Percentiles rank a stretch among this genome's conserved stretches.
Evolutionary conservation across 1,140 invertebrate genomes (phyloP).

Genomic region (Tyrophagus putrescentiae): DNA sequence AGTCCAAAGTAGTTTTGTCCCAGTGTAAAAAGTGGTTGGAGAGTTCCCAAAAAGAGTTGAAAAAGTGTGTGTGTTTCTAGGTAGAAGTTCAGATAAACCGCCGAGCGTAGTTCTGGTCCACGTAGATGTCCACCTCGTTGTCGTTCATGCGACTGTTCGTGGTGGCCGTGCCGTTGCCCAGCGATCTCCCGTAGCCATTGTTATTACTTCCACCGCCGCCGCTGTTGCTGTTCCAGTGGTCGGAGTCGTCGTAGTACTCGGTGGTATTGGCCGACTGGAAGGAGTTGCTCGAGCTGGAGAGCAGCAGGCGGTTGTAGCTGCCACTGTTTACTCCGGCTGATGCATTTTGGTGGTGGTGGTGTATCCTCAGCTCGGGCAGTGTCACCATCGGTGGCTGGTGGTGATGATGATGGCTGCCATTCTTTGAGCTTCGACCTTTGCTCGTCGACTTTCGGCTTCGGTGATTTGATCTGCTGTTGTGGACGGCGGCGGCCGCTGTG

Average conservation of each 20-base stretch:
- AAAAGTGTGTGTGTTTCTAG: too few species aligned
- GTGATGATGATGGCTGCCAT: background rate
- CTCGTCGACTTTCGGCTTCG: background rate
- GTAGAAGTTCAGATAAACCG: background rate
- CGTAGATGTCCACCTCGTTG: constrained; percentile 87
- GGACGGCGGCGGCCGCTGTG: background rate
- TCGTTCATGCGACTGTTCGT: constrained; percentile 44
- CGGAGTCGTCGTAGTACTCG: constrained; percentile 14
- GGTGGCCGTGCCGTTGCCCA: background rate
- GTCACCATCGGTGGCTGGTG: background rate
- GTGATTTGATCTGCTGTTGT: background rate
- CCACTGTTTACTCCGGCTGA: too few species aligned
- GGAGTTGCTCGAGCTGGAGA: constrained; percentile 6
- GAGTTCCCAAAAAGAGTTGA: background rate
- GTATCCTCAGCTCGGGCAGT: background rate
- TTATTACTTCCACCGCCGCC: background rate
- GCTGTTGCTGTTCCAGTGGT: background rate
- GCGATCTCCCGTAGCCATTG: background rate
- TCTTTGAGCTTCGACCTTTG: background rate
- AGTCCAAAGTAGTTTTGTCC: too few species aligned
- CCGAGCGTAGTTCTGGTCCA: constrained; percentile 52
- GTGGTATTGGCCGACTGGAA: constrained; percentile 12
- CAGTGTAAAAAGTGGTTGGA: too few species aligned
- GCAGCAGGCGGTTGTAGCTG: background rate
- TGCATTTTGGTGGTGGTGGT: too few species aligned